Base-by-base conservation (phyloP, 1,140 invertebrate genomes). In the Megathymus violae region DNA sequence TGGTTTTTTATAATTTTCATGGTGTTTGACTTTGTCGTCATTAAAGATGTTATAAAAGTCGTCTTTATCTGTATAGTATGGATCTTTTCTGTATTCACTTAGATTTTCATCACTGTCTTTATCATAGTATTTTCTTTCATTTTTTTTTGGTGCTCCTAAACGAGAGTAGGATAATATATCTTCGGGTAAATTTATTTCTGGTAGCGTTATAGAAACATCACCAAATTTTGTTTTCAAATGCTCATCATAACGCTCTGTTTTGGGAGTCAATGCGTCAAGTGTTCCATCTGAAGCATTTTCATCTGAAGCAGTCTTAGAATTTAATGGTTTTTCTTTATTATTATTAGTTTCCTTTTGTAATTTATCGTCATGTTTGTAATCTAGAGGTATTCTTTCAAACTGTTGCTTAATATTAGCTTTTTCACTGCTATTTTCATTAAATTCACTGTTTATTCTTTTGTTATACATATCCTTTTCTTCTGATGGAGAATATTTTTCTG, bases 381-480 rank as follows among this genome's bases (percentile, higher is more conserved):
- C 69, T 41, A 84, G 65, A 17, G 91, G 89, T 52, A 91, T 91
- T 70, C 85, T 79, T 82, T 91, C 89, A 70, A 91, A 90, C 62
- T 92, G 78, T 73, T 91, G 80, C 67, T 92, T 92, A 5, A 88
- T 70, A 47, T 89, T 68, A 19, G 36, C 59, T 38, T 75, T 76
- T 56, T 73, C 61, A 41, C 43, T 34, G 40, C 69, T 52, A 14
- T 66, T 64, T 34, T 64, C 22, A 40, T 36, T 25, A 11, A 16
- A 40, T 40, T 13, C 58, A 46, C 76, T 68, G 11, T 47, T 64
- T 6, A 52, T 51, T 11, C 71, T 50, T 56, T 58, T 63, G 22
- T 10, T 51, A 41, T 61, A 69, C 59, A 65, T 19, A 64, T 64
- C 46, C n/a, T n/a, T n/a, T 69, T 59, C 36, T 61, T 80, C 59